Conservation (phyloP, 2,888 invertebrate genomes). For the Hirtodrosophila alboralis region DNA sequence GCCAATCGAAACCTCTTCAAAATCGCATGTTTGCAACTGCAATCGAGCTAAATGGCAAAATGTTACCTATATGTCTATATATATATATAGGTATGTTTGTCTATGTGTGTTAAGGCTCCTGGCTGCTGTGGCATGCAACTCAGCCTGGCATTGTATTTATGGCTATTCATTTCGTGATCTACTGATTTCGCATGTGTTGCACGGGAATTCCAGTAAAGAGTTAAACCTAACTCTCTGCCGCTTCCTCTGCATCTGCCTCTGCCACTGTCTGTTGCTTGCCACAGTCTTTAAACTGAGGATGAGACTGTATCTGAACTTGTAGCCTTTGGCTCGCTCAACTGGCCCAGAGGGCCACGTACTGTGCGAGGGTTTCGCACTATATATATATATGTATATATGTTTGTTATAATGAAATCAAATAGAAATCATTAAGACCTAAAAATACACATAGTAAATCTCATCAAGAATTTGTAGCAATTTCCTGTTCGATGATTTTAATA, state of each 20-base stretch:
- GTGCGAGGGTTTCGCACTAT: constrained; percentile 49
- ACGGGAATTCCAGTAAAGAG: constrained; percentile 70
- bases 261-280: constrained; percentile 1
- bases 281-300: too few species aligned
- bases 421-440: constrained; percentile 72
- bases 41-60: constrained; percentile 79
- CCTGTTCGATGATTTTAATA: constrained; percentile 75
- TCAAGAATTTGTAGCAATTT: constrained; percentile 79
- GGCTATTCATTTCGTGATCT: constrained; percentile 77
- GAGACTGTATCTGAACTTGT: too few species aligned
- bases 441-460: constrained; percentile 80
- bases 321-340: constrained; percentile 31
- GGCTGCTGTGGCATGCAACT: constrained; percentile 39
- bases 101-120: constrained; percentile 25
- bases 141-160: constrained; percentile 73
- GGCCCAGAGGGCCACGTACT: constrained; percentile 71
- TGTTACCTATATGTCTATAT: constrained; percentile 73
- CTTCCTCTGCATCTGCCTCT: background rate
- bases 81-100: constrained; percentile 31
- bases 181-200: constrained; percentile 80
- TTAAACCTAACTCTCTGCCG: constrained; percentile 21
- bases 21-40: constrained; percentile 80
- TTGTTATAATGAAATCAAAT: constrained; percentile 68
- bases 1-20: constrained; percentile 81
- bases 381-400: constrained; percentile 2